A percentile compares a stretch with the other conserved stretches of the same genome.
Conservation (phyloP, 2,113 vertebrate species). For the Patagioenas fasciata region DNA sequence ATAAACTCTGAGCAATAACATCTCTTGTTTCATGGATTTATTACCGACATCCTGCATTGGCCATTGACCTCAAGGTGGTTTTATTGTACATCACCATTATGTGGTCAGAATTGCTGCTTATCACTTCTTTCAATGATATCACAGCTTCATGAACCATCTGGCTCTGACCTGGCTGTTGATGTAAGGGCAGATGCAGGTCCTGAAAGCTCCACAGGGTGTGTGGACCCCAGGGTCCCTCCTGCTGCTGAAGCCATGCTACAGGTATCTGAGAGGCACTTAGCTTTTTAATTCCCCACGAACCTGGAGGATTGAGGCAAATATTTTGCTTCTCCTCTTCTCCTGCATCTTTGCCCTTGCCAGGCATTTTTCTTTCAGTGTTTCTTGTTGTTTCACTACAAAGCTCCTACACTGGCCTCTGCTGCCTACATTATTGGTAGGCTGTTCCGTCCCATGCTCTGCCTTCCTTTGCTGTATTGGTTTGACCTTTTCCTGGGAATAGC, state of each 20-base stretch:
- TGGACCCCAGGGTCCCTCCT: background rate
- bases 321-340: background rate
- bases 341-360: slow-evolving; percentile 11
- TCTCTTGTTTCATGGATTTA: slow-evolving; percentile 48
- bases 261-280: background rate
- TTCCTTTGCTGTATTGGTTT: slow-evolving; percentile 19
- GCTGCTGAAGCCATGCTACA: background rate
- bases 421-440: background rate
- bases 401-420: background rate
- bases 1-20: slow-evolving; percentile 37
- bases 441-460: background rate
- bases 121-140: background rate
- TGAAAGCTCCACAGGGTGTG: background rate
- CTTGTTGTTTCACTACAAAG: background rate
- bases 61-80: slow-evolving; percentile 57
- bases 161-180: background rate
- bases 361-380: background rate
- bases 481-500: slow-evolving; percentile 32
- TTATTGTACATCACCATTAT: slow-evolving; percentile 32
- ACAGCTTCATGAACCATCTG: background rate
- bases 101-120: slow-evolving; percentile 58
- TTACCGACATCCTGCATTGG: slow-evolving; percentile 31
- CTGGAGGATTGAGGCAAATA: background rate
- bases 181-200: background rate
- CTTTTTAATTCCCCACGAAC: background rate